phyloP scores from a whole-genome alignment of 1,140 invertebrate species.

The Theocolax elegans region DNA sequence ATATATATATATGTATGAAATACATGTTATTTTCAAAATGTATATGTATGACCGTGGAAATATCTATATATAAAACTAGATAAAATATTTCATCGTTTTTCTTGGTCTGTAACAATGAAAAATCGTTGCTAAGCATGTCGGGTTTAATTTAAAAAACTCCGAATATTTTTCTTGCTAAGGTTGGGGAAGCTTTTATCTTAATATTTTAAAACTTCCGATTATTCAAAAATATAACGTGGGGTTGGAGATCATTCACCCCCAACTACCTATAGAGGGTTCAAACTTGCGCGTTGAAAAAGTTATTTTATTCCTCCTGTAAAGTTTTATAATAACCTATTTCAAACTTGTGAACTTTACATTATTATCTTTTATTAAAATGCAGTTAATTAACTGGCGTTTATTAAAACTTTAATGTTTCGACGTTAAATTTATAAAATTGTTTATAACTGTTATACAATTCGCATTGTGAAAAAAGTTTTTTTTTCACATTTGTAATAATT shows the following conservation, averaged over 20 bases:
- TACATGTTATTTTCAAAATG: too few relatives aligned
- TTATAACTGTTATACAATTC: not conserved
- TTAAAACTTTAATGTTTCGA: constrained; percentile 1
- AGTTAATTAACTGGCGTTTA: constrained; percentile 5
- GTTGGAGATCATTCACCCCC: constrained; percentile 4
- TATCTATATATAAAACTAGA: too few relatives aligned
- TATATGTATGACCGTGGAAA: too few relatives aligned
- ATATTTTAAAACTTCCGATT: constrained; percentile 32
- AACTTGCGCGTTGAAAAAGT: constrained; percentile 10
- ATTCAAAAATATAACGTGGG: constrained; percentile 12
- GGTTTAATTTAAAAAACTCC: constrained; percentile 14
- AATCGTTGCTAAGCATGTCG: too few relatives aligned
- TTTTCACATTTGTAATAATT: too few relatives aligned
- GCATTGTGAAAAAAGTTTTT: too few relatives aligned
- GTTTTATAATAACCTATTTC: constrained; percentile 18
- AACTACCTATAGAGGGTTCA: not conserved
- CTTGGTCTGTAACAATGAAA: too few relatives aligned
- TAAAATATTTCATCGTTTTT: too few relatives aligned
- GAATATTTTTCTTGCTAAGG: not conserved
- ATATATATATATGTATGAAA: too few relatives aligned
- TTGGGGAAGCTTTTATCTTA: not conserved
- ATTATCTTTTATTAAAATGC: not conserved
- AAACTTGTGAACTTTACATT: not conserved
- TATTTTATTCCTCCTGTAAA: constrained; percentile 10
- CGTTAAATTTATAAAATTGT: constrained; percentile 1